phyloP scores from a whole-genome alignment of 2,888 invertebrate species.

The Melipona bicolor region DNA sequence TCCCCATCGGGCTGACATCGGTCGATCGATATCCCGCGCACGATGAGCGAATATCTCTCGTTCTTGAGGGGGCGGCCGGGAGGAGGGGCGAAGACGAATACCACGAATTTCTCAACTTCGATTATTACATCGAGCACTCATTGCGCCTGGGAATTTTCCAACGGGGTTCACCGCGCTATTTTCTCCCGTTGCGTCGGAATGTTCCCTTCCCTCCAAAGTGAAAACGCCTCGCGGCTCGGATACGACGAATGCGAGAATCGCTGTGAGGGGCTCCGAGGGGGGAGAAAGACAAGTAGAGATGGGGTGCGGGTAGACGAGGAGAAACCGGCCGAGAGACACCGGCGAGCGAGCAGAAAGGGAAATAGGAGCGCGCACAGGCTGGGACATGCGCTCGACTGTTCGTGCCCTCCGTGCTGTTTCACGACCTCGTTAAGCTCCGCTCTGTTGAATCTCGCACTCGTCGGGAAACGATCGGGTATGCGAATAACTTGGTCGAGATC shows the following conservation, averaged over 20 bases:
- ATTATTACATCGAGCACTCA: constrained; percentile 63
- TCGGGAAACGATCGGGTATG: constrained; percentile 25
- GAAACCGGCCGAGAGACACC: neutral
- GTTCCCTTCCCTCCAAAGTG: constrained; percentile 32
- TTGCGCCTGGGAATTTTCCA: constrained; percentile 58
- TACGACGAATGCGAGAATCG: neutral
- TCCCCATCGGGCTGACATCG: too few relatives aligned
- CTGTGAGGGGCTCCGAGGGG: neutral
- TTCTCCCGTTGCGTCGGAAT: constrained; percentile 52
- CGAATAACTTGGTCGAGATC: constrained; percentile 55
- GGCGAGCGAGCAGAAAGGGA: neutral
- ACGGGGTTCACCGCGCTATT: constrained; percentile 50
- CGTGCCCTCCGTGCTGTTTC: constrained; percentile 26
- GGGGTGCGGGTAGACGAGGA: neutral
- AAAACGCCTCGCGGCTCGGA: constrained; percentile 11
- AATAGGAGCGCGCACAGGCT: constrained; percentile 2
- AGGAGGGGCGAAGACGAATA: constrained; percentile 17
- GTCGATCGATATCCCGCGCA: constrained; percentile 42
- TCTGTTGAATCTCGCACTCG: constrained; percentile 48
- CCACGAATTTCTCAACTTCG: constrained; percentile 58
- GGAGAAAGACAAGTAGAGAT: neutral
- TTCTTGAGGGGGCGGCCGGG: neutral
- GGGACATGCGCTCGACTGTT: constrained; percentile 26
- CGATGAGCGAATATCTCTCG: constrained; percentile 38
- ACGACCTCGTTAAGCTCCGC: constrained; percentile 54